A percentile compares a stretch with the other conserved stretches of the same genome.
These are phyloP conservation scores for Mamestra configurata DNA, from an alignment of 1,140 invertebrate genomes.

Conservation along the genomic window DNA sequence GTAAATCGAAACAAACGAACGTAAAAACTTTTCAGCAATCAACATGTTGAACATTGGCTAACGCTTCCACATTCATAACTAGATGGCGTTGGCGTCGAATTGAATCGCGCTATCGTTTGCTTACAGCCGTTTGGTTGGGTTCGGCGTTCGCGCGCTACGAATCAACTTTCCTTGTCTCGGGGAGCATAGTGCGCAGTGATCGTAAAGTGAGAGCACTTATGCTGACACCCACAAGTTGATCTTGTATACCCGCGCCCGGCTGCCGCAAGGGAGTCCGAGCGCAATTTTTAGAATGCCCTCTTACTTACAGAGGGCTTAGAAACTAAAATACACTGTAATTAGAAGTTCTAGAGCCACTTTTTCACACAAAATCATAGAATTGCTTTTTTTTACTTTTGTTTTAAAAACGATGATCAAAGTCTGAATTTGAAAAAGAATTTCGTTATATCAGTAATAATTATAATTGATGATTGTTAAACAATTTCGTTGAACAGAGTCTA, in stretches of 20 bases:
- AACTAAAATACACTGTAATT: background rate
- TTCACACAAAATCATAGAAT: too few species aligned
- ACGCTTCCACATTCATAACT: slow-evolving; percentile 31
- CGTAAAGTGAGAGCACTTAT: slow-evolving; percentile 91
- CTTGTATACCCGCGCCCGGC: slow-evolving; percentile 88
- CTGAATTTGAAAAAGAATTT: too few species aligned
- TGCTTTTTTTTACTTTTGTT: too few species aligned
- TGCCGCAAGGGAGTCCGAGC: slow-evolving; percentile 85
- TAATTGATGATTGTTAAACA: too few species aligned
- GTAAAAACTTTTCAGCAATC: background rate
- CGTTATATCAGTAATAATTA: too few species aligned
- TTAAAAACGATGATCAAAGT: too few species aligned
- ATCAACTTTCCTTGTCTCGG: slow-evolving; percentile 90
- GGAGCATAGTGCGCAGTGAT: slow-evolving; percentile 92
- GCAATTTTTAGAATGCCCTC: slow-evolving; percentile 91
- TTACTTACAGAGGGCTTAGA: slow-evolving; percentile 89
- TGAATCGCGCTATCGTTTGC: slow-evolving; percentile 67
- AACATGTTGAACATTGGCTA: background rate
- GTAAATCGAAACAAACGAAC: background rate
- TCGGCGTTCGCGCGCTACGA: background rate
- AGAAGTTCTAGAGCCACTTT: too few species aligned
- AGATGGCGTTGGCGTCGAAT: slow-evolving; percentile 71
- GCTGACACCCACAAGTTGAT: slow-evolving; percentile 89
- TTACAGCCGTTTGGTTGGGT: background rate
- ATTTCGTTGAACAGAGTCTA: too few species aligned